A percentile compares a stretch with the other conserved stretches of the same genome.
Evolutionary conservation across 2,113 vertebrate genomes (phyloP).

Genomic region (Alectura lathami): DNA sequence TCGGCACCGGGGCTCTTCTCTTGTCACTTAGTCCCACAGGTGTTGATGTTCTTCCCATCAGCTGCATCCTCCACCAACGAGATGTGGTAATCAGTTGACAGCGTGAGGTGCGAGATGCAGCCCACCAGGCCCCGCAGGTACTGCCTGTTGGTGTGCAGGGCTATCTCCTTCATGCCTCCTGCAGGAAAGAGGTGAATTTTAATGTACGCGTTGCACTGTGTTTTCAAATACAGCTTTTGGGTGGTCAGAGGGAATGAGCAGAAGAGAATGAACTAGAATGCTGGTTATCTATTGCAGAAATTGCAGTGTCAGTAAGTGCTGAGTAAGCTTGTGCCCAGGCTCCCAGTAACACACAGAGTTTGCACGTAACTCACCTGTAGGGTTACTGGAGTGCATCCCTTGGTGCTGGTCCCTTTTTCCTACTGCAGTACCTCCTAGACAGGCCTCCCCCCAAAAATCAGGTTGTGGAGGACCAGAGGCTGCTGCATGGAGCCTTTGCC

Average conservation of each 20-base stretch:
- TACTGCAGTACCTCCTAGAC: background rate
- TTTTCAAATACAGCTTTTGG: background rate
- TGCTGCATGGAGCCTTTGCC: background rate
- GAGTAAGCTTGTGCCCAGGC: background rate
- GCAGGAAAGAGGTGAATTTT: background rate
- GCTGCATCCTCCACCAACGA: conserved; percentile 90
- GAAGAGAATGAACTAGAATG: background rate
- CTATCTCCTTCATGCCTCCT: conserved; percentile 97
- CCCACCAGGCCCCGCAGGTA: conserved; percentile 90
- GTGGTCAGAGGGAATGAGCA: background rate
- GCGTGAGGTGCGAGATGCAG: conserved; percentile 94
- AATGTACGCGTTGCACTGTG: background rate
- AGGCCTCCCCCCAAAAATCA: background rate
- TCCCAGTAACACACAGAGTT: background rate
- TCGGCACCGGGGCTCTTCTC: background rate
- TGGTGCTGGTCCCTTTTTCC: background rate
- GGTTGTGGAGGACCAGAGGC: background rate
- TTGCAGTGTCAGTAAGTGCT: background rate
- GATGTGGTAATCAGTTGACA: conserved; percentile 93
- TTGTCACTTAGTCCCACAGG: conserved; percentile 84
- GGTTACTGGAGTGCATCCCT: background rate
- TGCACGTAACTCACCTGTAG: background rate
- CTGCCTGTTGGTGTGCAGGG: conserved; percentile 90
- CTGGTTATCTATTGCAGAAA: background rate
- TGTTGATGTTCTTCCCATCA: conserved; percentile 97